phyloP scores from a whole-genome alignment of 2,113 vertebrate species.

The Elgaria multicarinata region DNA sequence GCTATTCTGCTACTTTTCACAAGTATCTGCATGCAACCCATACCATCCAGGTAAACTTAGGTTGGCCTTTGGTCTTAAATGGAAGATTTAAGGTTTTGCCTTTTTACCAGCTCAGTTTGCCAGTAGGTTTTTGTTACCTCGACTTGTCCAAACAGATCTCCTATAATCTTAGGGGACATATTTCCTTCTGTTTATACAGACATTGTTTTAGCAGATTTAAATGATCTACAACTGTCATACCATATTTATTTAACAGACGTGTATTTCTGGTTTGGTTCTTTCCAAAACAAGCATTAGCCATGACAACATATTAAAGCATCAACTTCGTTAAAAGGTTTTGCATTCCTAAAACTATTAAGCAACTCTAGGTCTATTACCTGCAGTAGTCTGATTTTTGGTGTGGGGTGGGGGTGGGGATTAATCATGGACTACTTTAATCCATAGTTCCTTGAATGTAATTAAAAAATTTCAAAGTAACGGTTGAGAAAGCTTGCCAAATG shows the following conservation, averaged over 20 bases:
- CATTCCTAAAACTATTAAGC: constrained; percentile 59
- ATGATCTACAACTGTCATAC: accelerated
- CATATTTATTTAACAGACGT: constrained; percentile 30
- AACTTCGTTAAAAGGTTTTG: constrained; percentile 43
- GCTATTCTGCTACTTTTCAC: background rate
- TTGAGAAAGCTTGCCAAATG: background rate
- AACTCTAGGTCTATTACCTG: constrained; percentile 41
- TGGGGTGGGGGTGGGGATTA: background rate
- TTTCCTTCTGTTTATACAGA: constrained; percentile 3
- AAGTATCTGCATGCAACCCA: background rate
- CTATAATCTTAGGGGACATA: background rate
- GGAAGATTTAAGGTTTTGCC: background rate
- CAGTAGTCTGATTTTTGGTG: constrained; percentile 11
- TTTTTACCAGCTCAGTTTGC: background rate
- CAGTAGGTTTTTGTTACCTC: background rate
- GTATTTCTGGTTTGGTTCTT: constrained; percentile 22
- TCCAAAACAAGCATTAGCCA: constrained; percentile 40
- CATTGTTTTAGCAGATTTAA: constrained; percentile 18
- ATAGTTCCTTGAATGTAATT: constrained; percentile 34
- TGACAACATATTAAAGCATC: constrained; percentile 33
- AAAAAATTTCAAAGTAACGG: constrained; percentile 34
- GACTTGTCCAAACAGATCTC: constrained; percentile 6
- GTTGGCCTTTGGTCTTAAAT: background rate
- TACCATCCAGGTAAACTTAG: background rate
- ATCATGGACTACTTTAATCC: constrained; percentile 33